Evolutionary conservation across 2,113 vertebrate species (phyloP), one percentile per base, ranked within the genome.

Genomic region (Albula glossodonta): DNA sequence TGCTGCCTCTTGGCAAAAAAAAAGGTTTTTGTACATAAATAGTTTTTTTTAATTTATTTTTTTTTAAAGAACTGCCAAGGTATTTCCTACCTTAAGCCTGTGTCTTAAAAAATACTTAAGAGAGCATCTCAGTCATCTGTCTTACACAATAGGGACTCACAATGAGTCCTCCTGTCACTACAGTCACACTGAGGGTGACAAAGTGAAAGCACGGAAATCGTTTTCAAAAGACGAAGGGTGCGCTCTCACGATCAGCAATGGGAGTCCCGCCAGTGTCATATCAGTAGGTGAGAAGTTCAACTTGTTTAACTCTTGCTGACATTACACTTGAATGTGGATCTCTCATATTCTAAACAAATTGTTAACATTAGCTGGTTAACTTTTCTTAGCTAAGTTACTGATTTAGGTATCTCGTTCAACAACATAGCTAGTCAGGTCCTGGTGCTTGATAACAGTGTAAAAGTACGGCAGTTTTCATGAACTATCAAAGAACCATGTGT

Each of bases 11-110:
- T 93, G 92, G 92, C 92, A 41, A 41, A 88, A 86, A 5, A 83
- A 83, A 92, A 92, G 90, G 90, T 89, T 82, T 89, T 88, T 91
- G 91, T 90, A 92, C 86, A 89, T 79, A 79, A 50, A 87, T 84
- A 88, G 89, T 82, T 53, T 83, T 89, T 86, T 85, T 41, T 41
- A 41, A 1, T 41, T 41, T 41, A 41, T 41, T 41, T 41, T 41
- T 60, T 31, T 63, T 66, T 41, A 49, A 13, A 84, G 22, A 25
- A 41, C 50, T 60, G 49, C 70, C 51, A 51, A 66, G 25, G 50
- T 17, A 48, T 74, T 77, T 25, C 83, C 12, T 13, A 48, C 25
- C 5, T 19, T 79, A 19, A 74, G 2, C 70, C 70, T 74, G 10
- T 7, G 70, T 31, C 70, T 31, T 7, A 74, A 66, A 22, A n/a